These are phyloP conservation scores for Luffia ferchaultella DNA, from an alignment of 2,888 invertebrate species.

Conservation along the genomic window DNA sequence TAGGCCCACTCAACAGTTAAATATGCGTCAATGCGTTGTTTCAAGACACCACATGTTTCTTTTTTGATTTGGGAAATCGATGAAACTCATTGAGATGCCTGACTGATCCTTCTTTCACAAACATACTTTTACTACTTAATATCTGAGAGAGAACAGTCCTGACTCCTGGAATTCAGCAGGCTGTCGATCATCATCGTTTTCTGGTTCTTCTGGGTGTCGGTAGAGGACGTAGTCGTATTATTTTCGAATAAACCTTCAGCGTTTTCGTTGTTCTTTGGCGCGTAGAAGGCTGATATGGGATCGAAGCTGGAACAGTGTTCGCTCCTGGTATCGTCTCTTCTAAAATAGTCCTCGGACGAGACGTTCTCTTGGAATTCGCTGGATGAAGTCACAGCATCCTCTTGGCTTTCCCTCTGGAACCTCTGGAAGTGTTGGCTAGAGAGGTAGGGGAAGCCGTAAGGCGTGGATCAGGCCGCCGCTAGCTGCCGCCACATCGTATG, in stretches of 20 bases:
- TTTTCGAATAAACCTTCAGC: conserved; percentile 25
- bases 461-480: conserved; percentile 76
- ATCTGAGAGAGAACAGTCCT: conserved; percentile 39
- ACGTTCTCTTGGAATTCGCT: conserved; percentile 41
- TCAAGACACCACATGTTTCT: no score
- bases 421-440: conserved; percentile 56
- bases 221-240: conserved; percentile 25
- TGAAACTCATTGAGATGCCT: no score
- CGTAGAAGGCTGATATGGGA: conserved; percentile 53
- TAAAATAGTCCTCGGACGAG: conserved; percentile 39
- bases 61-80: no score
- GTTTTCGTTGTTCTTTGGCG: conserved; percentile 37
- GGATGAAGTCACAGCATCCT: conserved; percentile 55
- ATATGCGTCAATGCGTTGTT: no score
- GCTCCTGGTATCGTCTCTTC: conserved; percentile 45
- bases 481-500: conserved; percentile 81
- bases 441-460: conserved; percentile 64
- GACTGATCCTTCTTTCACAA: no score
- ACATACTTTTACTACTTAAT: conserved; percentile 34
- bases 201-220: conserved; percentile 39
- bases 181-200: conserved; percentile 55
- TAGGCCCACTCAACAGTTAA: no score
- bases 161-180: conserved; percentile 39
- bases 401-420: conserved; percentile 40
- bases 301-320: conserved; percentile 46